Evolutionary conservation across 2,113 vertebrate genomes (phyloP).

Genomic region (Ciconia stormi): DNA sequence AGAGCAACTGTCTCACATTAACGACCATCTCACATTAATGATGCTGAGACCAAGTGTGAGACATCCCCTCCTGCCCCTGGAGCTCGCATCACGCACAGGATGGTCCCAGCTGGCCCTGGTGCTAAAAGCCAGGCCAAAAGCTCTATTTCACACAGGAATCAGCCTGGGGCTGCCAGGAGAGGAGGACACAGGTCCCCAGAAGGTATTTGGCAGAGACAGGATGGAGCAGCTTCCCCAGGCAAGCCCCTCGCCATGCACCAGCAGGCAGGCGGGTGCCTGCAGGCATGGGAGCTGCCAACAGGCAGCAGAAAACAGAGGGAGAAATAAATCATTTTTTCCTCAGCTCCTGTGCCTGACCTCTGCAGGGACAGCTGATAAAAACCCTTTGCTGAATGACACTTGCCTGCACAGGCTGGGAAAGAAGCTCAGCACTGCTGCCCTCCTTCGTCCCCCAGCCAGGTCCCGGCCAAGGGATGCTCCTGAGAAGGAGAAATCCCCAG

Average conservation of each 20-base stretch:
- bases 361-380: not conserved
- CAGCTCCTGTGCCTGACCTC: not conserved
- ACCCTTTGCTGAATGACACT: not conserved
- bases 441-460: not conserved
- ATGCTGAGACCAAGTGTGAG: not conserved
- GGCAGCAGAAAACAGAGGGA: not conserved
- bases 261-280: not conserved
- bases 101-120: not conserved
- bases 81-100: not conserved
- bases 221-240: not conserved
- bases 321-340: not conserved
- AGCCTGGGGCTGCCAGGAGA: not conserved
- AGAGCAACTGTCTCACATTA: not conserved
- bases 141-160: not conserved
- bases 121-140: not conserved
- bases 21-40: not conserved
- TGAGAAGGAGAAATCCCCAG: not conserved
- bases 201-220: not conserved
- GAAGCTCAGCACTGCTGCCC: not conserved
- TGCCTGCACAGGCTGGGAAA: not conserved
- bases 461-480: not conserved
- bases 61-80: accelerated
- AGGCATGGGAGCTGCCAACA: not conserved
- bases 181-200: not conserved
- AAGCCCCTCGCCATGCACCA: not conserved